Evolutionary conservation across 2,888 invertebrate genomes (phyloP).

Genomic region (Pherbina coryleti): DNA sequence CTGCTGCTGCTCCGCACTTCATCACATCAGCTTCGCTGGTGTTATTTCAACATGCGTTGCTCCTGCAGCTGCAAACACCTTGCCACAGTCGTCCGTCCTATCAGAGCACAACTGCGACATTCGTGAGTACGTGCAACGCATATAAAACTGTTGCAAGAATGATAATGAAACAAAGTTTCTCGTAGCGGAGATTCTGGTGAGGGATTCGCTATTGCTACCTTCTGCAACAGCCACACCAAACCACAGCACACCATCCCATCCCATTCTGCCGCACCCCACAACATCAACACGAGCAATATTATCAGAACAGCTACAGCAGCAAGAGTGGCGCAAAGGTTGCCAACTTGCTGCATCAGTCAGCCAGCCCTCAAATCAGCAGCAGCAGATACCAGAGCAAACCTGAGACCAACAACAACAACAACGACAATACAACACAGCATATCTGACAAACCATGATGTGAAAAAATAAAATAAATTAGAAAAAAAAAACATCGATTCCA

Average conservation of each 20-base stretch:
- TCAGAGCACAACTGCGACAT: slow-evolving; percentile 14
- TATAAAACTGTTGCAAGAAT: slow-evolving; percentile 20
- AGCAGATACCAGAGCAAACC: not conserved
- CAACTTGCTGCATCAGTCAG: not conserved
- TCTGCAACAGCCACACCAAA: not conserved
- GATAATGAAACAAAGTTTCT: slow-evolving; percentile 15
- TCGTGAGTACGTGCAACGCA: slow-evolving; percentile 22
- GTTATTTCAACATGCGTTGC: not conserved
- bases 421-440: slow-evolving; percentile 1
- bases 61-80: slow-evolving; percentile 1
- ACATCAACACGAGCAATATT: not conserved
- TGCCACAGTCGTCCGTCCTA: not conserved
- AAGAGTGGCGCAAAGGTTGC: not conserved
- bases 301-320: not conserved
- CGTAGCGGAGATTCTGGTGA: too few relatives aligned
- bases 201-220: not conserved
- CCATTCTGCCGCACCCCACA: not conserved
- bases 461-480: not conserved
- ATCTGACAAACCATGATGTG: slow-evolving; percentile 1
- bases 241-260: too few relatives aligned
- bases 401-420: not conserved
- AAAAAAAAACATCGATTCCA: slow-evolving; percentile 2
- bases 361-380: not conserved
- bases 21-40: not conserved
- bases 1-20: not conserved